phyloP scores from a whole-genome alignment of 2,797 vertebrate species.

The Potorous gilbertii region DNA sequence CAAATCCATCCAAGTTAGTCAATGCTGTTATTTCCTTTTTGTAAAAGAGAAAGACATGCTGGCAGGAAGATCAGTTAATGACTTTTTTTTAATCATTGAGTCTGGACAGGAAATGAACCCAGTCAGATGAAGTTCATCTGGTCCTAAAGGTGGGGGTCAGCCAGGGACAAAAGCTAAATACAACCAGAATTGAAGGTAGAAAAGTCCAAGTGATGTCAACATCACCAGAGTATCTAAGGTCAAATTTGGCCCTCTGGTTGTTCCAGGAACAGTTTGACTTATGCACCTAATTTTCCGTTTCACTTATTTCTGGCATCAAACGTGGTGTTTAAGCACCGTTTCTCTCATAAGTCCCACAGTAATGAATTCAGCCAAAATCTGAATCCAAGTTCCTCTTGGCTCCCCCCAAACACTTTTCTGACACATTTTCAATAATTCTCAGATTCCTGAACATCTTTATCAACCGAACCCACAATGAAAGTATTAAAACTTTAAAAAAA shows the following conservation, averaged over 20 bases:
- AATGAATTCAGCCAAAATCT: slow-evolving; percentile 22
- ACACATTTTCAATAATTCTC: slow-evolving; percentile 26
- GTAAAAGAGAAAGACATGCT: slow-evolving; percentile 4
- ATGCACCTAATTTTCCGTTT: slow-evolving; percentile 12
- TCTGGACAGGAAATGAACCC: slow-evolving; percentile 76
- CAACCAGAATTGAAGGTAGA: slow-evolving; percentile 6
- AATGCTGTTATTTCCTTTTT: slow-evolving; percentile 5
- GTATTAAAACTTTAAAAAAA: slow-evolving; percentile 15
- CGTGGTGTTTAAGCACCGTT: slow-evolving; percentile 4
- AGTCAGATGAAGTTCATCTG: slow-evolving; percentile 67
- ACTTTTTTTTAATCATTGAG: slow-evolving; percentile 67
- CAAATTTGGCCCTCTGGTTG: slow-evolving; percentile 12
- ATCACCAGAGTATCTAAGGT: slow-evolving; percentile 25
- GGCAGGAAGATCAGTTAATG: slow-evolving; percentile 26
- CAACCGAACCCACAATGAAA: slow-evolving; percentile 36
- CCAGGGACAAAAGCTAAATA: slow-evolving; percentile 8
- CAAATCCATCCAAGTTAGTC: slow-evolving; percentile 8
- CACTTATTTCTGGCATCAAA: slow-evolving; percentile 50
- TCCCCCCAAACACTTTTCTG: slow-evolving; percentile 28
- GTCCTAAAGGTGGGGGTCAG: slow-evolving; percentile 34
- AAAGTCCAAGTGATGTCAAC: slow-evolving; percentile 11
- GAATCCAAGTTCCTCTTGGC: not conserved
- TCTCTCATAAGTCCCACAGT: not conserved
- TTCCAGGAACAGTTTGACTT: slow-evolving; percentile 65
- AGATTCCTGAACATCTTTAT: slow-evolving; percentile 34